Conservation (phyloP, 2,113 vertebrate species). For the Acrocephalus kingi region DNA sequence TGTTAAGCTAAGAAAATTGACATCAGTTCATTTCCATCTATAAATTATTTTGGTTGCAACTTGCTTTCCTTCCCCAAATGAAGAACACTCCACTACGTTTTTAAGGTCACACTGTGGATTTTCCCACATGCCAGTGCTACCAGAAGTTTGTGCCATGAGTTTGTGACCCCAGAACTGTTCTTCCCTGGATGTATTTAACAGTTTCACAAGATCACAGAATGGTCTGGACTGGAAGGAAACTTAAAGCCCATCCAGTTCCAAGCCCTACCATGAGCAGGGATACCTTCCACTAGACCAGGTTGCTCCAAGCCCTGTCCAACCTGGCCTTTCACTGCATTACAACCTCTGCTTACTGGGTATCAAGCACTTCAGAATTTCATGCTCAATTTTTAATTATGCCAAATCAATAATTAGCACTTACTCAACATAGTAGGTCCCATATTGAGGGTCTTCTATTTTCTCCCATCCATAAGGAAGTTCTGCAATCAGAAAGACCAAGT, state of each 20-base stretch:
- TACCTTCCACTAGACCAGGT: neutral
- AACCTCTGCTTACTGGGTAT: neutral
- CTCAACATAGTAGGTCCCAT: conserved; percentile 96
- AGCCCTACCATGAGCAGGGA: too few species aligned
- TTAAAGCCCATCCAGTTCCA: neutral
- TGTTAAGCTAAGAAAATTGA: neutral
- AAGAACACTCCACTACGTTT: neutral
- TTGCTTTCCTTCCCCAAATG: neutral
- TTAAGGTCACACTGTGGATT: neutral
- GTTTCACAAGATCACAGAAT: neutral
- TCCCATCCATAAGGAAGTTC: conserved; percentile 99
- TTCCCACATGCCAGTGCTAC: neutral
- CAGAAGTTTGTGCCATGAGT: neutral
- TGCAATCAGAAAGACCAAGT: conserved; percentile 64
- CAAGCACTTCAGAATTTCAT: neutral
- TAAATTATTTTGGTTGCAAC: neutral
- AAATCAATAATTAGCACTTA: conserved; percentile 76
- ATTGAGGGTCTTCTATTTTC: conserved; percentile 97
- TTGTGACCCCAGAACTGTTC: neutral
- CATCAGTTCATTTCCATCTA: neutral
- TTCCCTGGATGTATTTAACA: neutral
- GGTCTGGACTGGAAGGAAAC: neutral
- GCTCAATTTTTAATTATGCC: neutral
- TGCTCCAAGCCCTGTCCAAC: neutral
- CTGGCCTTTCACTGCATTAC: neutral